Percentiles rank a stretch among this genome's conserved stretches.
These are phyloP conservation scores for Ardeotis arabs DNA, from an alignment of 2,113 vertebrate genomes.

Conservation along the genomic window DNA sequence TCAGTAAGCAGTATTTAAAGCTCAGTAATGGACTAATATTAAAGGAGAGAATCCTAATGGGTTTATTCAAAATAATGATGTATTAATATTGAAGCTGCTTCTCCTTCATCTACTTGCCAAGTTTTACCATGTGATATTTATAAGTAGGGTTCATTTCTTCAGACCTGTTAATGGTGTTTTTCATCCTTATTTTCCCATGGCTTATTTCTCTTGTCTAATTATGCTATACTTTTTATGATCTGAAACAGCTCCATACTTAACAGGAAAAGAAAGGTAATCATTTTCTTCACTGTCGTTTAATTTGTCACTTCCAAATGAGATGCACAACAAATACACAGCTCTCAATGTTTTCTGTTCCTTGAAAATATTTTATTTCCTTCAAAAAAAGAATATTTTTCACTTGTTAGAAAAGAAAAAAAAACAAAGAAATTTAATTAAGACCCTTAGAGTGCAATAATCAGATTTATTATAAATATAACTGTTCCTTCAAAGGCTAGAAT, in stretches of 20 bases:
- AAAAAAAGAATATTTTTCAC: neutral
- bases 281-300: neutral
- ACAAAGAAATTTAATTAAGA: neutral
- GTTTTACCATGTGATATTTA: neutral
- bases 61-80: neutral
- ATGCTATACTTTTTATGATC: neutral
- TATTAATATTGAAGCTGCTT: neutral
- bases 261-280: neutral
- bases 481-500: neutral
- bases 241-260: neutral
- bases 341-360: neutral
- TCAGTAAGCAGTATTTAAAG: neutral
- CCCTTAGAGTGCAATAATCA: neutral
- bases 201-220: neutral
- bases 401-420: neutral
- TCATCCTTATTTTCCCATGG: neutral
- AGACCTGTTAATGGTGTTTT: neutral
- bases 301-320: neutral
- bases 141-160: neutral
- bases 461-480: neutral
- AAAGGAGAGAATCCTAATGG: neutral
- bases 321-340: neutral
- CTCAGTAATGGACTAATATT: neutral
- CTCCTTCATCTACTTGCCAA: neutral
- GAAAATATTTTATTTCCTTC: neutral